These are phyloP conservation scores for Ptilorrhoa leucosticta DNA, from an alignment of 2,113 vertebrate genomes.

Conservation along the genomic window DNA sequence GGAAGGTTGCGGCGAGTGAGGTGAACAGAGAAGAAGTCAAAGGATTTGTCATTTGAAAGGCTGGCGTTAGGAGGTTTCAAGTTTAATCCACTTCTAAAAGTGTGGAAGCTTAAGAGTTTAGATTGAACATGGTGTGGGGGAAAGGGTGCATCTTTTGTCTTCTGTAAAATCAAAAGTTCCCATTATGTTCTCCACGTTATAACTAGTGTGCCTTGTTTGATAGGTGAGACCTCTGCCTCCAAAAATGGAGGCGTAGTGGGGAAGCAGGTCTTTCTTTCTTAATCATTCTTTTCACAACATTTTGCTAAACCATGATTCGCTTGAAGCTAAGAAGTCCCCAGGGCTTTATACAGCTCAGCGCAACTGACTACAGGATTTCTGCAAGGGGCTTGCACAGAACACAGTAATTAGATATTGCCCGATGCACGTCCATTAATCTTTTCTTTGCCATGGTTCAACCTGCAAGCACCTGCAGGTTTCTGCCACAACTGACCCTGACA, in stretches of 20 bases:
- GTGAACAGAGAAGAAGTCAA: not conserved
- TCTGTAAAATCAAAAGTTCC: not conserved
- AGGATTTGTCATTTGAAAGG: not conserved
- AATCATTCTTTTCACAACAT: not conserved
- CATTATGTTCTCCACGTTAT: accelerated
- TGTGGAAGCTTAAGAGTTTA: not conserved
- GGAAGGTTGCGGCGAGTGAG: not conserved
- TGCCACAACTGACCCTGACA: not conserved
- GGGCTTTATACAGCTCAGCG: not conserved
- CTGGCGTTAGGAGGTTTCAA: not conserved
- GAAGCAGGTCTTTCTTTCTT: not conserved
- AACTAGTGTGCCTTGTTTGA: not conserved
- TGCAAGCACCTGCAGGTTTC: not conserved
- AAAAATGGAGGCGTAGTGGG: not conserved
- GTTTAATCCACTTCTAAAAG: not conserved
- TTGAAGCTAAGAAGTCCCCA: not conserved
- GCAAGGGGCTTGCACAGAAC: not conserved
- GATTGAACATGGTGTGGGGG: accelerated
- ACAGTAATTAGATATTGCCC: not conserved
- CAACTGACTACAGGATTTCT: not conserved
- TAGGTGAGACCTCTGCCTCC: not conserved
- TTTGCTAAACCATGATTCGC: not conserved
- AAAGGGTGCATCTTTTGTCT: not conserved
- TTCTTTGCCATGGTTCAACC: not conserved
- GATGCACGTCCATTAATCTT: not conserved